Evolutionary conservation across 2,113 vertebrate genomes (phyloP), one percentile per base, ranked within the genome.

Genomic region (Osmerus eperlanus): DNA sequence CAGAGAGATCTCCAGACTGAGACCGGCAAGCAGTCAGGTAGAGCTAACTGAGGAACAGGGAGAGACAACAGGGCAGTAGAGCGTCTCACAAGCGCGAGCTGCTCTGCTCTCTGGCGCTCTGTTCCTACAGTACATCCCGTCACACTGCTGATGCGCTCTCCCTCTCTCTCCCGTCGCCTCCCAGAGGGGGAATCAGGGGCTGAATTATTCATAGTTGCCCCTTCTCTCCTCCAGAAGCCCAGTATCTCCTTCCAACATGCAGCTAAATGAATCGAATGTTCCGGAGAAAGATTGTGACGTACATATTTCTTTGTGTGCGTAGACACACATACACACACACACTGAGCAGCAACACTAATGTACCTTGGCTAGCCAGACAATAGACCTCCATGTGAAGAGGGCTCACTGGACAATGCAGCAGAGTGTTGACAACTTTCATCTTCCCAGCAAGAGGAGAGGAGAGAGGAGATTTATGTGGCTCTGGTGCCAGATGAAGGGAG

Each of bases 381-480:
- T 36, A 36, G 32, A 36, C 5, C 32, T 36, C 7, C 32, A 36
- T 36, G 32, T 36, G 32, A 36, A 36, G 32, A 36, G 32, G 32
- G 32, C 32, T 36, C 32, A 36, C 4, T 36, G 7, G 32, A 36
- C 32, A 36, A 36, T 36, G 32, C 32, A 36, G 32, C 32, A 36
- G 32, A 36, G 4, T 36, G 32, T 7, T 36, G 32, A 36, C 32
- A 36, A 36, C 7, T 4, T 36, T 36, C 32, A 36, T 36, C 32
- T 36, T 36, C 32, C 32, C 32, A 36, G 32, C 32, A 4, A 51
- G 64, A 55, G 59, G 36, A 13, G 59, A 66, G n/a, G 58, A 59
- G 79, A 83, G 84, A 76, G 73, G 74, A 81, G 82, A 87, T 84
- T 89, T 78, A 83, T 83, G 76, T 85, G 78, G 76, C 83, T 77